Base-by-base conservation (phyloP, 2,888 invertebrate genomes). In the Philopedon plagiatum region DNA sequence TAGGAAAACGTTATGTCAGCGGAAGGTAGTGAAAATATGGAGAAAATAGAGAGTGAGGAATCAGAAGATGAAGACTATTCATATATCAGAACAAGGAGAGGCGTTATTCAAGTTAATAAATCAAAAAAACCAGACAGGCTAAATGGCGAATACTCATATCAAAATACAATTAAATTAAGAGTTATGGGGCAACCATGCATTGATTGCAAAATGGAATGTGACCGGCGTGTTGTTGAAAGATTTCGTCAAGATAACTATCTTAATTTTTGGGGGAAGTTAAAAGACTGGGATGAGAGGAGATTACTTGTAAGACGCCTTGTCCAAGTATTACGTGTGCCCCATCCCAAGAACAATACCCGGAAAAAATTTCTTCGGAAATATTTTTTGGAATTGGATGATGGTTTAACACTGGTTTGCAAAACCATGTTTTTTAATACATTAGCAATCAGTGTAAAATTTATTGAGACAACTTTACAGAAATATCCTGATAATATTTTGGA, bases 361-460 rank as follows among this genome's bases (percentile, higher is more conserved):
- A 72, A 72, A 68, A 72, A 72, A 23, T 72, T 72, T 46, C 49
- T 72, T 15, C 67, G 72, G 5, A 72, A 72, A 63, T 72, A 72
- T 57, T 72, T 68, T 60, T 39, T 72, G 8, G 72, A 72, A 49
- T 56, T 68, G 21, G 72, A 72, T 13, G 67, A 63, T 44, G 72
- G 68, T 8, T 58, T 62, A 11, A 68, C 68, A 15, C 9, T 63
- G 13, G 72, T 72, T 26, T 72, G 72, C 39, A 72, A 72, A 51
- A 72, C 72, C 2, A 72, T 72, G 72, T 72, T 72, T 58, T 72
- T 72, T 32, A 72, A 72, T 60, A 72, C 72, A 3, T 57, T 72
- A 18, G 72, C 72, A n/a, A 72, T 72, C 37, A 72, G 72, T 41
- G 60, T 57, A 15, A 72, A 72, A 37, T 72, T 72, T 49, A 62